Percentiles rank a stretch among this genome's conserved stretches.
Evolutionary conservation across 2,888 invertebrate genomes (phyloP).

Genomic region (Aphidius colemani): DNA sequence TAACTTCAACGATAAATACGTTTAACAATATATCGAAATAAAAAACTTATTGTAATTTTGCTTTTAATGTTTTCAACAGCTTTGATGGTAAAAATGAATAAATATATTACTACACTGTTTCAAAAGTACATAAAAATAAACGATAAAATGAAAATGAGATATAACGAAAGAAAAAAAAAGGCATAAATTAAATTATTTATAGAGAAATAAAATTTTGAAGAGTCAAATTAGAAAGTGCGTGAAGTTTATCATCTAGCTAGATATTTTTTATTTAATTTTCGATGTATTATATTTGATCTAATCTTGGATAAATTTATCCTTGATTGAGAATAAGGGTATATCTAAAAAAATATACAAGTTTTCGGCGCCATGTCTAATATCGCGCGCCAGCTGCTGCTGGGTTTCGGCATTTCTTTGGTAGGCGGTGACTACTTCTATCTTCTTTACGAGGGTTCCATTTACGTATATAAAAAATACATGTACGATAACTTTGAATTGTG

Average conservation of each 20-base stretch:
- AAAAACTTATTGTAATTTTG: too few relatives aligned
- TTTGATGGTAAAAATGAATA: too few relatives aligned
- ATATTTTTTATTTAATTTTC: constrained; percentile 22
- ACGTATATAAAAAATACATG: constrained; percentile 29
- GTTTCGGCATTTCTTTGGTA: constrained; percentile 57
- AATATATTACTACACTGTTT: too few relatives aligned
- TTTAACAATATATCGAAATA: too few relatives aligned
- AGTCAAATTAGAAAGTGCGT: neutral
- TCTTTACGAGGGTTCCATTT: constrained; percentile 56
- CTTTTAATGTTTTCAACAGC: too few relatives aligned
- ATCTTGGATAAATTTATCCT: constrained; percentile 55
- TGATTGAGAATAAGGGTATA: constrained; percentile 38
- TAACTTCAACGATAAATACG: too few relatives aligned
- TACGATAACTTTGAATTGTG: too few relatives aligned
- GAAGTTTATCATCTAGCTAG: constrained; percentile 36
- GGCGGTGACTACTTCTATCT: constrained; percentile 57
- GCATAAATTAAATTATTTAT: constrained; percentile 3
- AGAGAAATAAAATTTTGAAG: too few relatives aligned
- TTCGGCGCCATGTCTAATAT: constrained; percentile 53
- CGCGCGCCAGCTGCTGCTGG: constrained; percentile 39
- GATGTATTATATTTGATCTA: constrained; percentile 43
- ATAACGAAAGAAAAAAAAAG: neutral
- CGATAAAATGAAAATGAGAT: neutral
- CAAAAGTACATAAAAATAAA: too few relatives aligned
- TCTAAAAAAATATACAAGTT: constrained; percentile 35